Evolutionary conservation across 1,140 invertebrate genomes (phyloP).

Genomic region (Drosophila chauvacae): DNA sequence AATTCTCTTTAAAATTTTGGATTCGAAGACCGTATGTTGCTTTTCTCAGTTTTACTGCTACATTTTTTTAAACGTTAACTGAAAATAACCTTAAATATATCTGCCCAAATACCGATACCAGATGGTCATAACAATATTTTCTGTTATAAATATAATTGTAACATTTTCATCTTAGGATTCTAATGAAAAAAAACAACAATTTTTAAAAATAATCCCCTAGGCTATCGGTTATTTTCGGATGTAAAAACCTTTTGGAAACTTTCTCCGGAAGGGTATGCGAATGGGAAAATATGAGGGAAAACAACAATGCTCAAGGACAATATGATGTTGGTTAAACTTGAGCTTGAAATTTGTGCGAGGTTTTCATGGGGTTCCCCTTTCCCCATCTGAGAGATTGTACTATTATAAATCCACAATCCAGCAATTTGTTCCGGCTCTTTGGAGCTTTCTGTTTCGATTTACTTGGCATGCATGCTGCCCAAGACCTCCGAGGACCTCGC

Average conservation of each 20-base stretch:
- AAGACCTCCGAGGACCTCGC: not conserved
- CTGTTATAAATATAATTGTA: too few relatives aligned
- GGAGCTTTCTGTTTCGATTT: conserved; percentile 57
- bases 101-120: too few relatives aligned
- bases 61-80: not conserved
- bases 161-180: too few relatives aligned
- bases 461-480: conserved; percentile 53
- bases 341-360: conserved; percentile 55
- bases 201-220: not conserved
- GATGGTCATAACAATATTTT: not conserved
- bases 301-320: conserved; percentile 38
- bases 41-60: not conserved
- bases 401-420: conserved; percentile 61
- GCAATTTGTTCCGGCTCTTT: conserved; percentile 48
- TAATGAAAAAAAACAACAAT: too few relatives aligned
- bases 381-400: not conserved
- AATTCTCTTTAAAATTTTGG: too few relatives aligned
- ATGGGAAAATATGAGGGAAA: not conserved
- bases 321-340: conserved; percentile 55
- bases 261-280: not conserved
- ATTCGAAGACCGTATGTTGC: not conserved
- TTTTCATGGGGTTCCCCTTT: conserved; percentile 4
- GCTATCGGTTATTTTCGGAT: not conserved
- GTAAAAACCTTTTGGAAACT: not conserved
- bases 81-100: too few relatives aligned